A percentile compares a stretch with the other conserved stretches of the same genome.
phyloP scores from a whole-genome alignment of 2,797 vertebrate genomes.

The Anolis apletophallus region DNA sequence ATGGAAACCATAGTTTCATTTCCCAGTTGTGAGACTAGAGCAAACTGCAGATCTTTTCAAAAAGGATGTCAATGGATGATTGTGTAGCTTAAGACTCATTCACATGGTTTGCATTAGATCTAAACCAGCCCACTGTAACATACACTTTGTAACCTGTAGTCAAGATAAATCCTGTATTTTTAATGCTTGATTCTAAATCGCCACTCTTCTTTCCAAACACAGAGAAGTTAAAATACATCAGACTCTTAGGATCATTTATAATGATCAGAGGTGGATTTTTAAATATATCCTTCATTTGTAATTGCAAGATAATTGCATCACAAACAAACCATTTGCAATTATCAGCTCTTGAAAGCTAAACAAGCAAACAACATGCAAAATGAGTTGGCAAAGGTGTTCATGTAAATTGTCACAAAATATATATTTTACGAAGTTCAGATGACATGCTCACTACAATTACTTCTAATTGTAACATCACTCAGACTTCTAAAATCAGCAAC shows the following conservation, averaged over 20 bases:
- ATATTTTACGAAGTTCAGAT: slow-evolving; percentile 26
- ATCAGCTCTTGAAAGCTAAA: background rate
- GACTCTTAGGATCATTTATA: slow-evolving; percentile 29
- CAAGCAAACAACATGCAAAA: slow-evolving; percentile 67
- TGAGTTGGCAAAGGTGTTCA: slow-evolving; percentile 59
- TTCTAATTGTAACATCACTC: slow-evolving; percentile 39
- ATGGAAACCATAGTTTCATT: background rate
- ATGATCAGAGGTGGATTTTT: background rate
- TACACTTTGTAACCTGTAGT: background rate
- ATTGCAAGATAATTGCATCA: slow-evolving; percentile 39
- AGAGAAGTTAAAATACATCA: slow-evolving; percentile 2
- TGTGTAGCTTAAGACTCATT: background rate
- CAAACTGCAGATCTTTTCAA: background rate
- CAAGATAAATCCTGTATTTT: background rate
- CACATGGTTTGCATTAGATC: background rate
- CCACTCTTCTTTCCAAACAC: background rate
- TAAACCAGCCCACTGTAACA: background rate
- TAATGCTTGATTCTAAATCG: background rate
- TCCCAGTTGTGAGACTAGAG: background rate
- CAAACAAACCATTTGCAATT: background rate
- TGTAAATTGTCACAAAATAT: slow-evolving; percentile 65
- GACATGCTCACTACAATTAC: slow-evolving; percentile 61
- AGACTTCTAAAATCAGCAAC: slow-evolving; percentile 55
- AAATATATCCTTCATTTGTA: background rate
- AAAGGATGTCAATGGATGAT: background rate